Conservation (phyloP, 2,113 vertebrate genomes). For the Galbula dea region DNA sequence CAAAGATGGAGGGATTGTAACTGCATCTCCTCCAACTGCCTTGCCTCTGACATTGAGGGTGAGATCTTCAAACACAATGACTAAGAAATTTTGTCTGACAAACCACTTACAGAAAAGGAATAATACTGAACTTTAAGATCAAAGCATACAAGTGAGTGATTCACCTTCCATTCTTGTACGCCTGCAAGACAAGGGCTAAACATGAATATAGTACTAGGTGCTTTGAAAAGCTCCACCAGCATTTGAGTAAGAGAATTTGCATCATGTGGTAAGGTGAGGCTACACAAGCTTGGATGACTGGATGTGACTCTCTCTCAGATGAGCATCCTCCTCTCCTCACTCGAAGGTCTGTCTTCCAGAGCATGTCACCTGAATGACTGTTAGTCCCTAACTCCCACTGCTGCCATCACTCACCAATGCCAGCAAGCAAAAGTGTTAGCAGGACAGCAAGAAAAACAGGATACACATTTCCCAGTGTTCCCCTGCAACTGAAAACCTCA, state of each 20-base stretch:
- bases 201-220: background rate
- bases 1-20: background rate
- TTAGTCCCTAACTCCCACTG: background rate
- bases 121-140: background rate
- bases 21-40: background rate
- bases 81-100: constrained; percentile 14
- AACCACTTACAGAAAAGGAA: constrained; percentile 1
- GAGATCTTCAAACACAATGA: background rate
- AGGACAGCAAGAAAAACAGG: background rate
- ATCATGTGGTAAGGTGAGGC: background rate
- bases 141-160: background rate
- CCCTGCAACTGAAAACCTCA: background rate
- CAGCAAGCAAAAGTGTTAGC: background rate
- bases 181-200: background rate
- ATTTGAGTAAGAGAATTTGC: background rate
- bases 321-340: background rate
- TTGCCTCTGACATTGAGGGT: background rate
- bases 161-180: background rate
- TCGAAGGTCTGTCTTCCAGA: background rate
- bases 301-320: background rate
- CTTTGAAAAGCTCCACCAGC: background rate
- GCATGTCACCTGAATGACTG: background rate
- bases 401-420: background rate
- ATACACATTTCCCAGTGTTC: background rate
- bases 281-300: background rate